A percentile compares a stretch with the other conserved stretches of the same genome.
These are phyloP conservation scores for Temnothorax longispinosus DNA, from an alignment of 1,140 invertebrate genomes.

Conservation along the genomic window DNA sequence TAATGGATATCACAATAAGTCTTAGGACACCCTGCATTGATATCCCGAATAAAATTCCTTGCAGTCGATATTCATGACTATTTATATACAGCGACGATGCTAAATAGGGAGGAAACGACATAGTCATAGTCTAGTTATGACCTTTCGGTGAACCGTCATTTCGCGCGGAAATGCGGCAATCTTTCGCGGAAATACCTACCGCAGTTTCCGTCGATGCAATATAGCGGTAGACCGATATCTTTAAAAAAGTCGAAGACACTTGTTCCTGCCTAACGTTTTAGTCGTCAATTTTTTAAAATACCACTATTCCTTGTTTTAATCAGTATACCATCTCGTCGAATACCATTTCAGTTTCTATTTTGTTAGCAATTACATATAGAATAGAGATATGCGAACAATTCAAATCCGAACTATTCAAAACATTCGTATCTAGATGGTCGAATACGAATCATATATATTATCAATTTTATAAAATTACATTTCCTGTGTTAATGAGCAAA, in stretches of 20 bases:
- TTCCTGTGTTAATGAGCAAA: no score
- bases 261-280: background rate
- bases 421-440: no score
- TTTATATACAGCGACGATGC: background rate
- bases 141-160: background rate
- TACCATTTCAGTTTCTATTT: background rate
- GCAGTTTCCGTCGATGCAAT: conserved; percentile 49
- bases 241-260: background rate
- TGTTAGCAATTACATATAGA: background rate
- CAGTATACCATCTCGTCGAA: background rate
- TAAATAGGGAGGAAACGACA: background rate
- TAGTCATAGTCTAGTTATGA: background rate
- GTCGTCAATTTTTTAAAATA: background rate
- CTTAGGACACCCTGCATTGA: no score
- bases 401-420: no score
- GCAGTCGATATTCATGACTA: no score
- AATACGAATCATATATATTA: no score
- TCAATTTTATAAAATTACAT: no score
- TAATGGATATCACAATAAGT: no score
- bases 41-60: no score
- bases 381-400: no score
- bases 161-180: conserved; percentile 35
- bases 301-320: background rate
- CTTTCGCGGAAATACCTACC: conserved; percentile 34
- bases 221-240: background rate